Evolutionary conservation across 2,888 invertebrate species (phyloP).

Genomic region (Mythimna vitellina): DNA sequence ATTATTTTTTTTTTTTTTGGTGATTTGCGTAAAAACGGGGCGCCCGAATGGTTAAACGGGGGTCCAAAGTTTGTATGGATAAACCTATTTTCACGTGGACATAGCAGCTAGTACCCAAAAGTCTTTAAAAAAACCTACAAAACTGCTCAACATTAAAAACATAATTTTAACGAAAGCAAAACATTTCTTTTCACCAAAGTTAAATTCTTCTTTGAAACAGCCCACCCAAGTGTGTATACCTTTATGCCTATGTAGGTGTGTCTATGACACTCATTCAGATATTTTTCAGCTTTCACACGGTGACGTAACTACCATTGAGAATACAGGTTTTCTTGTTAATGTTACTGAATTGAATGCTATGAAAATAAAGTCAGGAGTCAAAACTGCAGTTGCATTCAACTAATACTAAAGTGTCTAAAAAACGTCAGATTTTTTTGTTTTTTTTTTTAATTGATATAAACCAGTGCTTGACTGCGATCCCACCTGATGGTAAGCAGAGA

Average conservation of each 20-base stretch:
- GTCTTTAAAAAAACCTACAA: not conserved
- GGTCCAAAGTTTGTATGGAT: too few relatives aligned
- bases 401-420: too few relatives aligned
- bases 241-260: not conserved
- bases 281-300: constrained; percentile 20
- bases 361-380: not conserved
- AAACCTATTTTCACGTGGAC: too few relatives aligned
- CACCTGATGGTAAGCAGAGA: too few relatives aligned
- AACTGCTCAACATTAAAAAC: not conserved
- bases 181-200: not conserved
- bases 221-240: not conserved
- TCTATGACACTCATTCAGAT: constrained; percentile 38
- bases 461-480: too few relatives aligned
- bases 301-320: constrained; percentile 57
- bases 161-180: constrained; percentile 2
- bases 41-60: too few relatives aligned
- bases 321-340: constrained; percentile 8
- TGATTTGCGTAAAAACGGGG: too few relatives aligned
- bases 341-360: constrained; percentile 13
- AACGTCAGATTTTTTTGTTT: too few relatives aligned
- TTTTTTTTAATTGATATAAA: too few relatives aligned
- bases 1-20: too few relatives aligned
- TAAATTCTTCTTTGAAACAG: not conserved
- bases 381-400: too few relatives aligned
- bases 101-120: too few relatives aligned